Evolutionary conservation across 2,113 vertebrate genomes (phyloP), one percentile per base, ranked within the genome.

Genomic region (Hyperopisus bebe): DNA sequence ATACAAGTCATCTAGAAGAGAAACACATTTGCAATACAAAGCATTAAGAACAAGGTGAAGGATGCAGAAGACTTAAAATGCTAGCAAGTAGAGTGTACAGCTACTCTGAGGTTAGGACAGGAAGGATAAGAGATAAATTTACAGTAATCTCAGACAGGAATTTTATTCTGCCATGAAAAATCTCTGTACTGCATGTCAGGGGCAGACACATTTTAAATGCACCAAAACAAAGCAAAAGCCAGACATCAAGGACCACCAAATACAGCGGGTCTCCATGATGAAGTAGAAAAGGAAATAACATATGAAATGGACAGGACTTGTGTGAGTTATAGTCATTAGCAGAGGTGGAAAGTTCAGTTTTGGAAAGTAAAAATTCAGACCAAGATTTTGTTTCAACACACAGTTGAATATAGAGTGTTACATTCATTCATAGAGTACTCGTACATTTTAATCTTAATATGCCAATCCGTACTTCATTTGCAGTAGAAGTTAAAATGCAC

Each of bases 1-100:
- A 21, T 98, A 98, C 89, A 97, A 95, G 92, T 98, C 97, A 90
- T 98, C 97, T 98, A 92, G 17, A 48, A 48, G 9, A 27, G 24
- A 47, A 47, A 24, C 19, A 48, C 3, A 85, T 48, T n/a, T 8
- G 82, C 82, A 85, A 44, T 44, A 44, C 21, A 7, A 42, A 84
- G 82, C 42, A 39, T 11, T 17, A 42, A 80, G 35, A 80, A 42
- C 17, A 17, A 39, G 74, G 13, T 15, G 17, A 19, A 42, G 35
- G 74, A 19, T 80, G 15, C 5, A 80, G 31, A 80, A 80, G 35
- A 42, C 74, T 10, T 3, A 17, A 42, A 80, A 42, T 42, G 74
- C 74, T 17, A 80, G 13, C 3, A 17, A 80, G 35, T 2, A 17
- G 35, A 0, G 74, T 2, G 35, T 1, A 1, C 35, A 70, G 62